A percentile compares a stretch with the other conserved stretches of the same genome.
These are phyloP conservation scores for Achroia grisella DNA, from an alignment of 1,140 invertebrate genomes.

Conservation along the genomic window DNA sequence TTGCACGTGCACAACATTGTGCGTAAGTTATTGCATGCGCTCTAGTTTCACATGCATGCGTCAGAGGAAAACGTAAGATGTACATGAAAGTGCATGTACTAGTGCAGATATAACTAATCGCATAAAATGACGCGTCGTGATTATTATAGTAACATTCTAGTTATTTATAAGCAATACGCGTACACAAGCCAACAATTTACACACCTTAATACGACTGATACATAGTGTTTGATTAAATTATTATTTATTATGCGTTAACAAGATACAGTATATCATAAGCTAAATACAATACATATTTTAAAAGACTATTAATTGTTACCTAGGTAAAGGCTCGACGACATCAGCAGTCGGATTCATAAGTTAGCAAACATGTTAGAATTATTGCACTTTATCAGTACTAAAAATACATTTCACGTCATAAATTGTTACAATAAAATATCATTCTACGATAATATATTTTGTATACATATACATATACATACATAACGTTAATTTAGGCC, in stretches of 20 bases:
- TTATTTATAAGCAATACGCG: conserved; percentile 35
- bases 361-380: conserved; percentile 35
- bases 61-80: no score
- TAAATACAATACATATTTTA: conserved; percentile 26
- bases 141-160: neutral
- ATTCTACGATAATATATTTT: conserved; percentile 10
- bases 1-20: no score
- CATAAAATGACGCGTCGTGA: neutral
- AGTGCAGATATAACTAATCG: no score
- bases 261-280: conserved; percentile 51
- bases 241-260: conserved; percentile 68
- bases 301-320: conserved; percentile 28
- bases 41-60: no score
- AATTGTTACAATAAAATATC: conserved; percentile 11
- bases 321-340: conserved; percentile 40
- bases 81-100: no score
- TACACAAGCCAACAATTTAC: conserved; percentile 58
- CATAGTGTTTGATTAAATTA: conserved; percentile 39
- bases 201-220: conserved; percentile 34
- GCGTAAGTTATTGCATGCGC: no score
- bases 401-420: conserved; percentile 27
- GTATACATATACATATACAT: conserved; percentile 10
- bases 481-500: conserved; percentile 21
- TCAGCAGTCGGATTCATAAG: conserved; percentile 43
- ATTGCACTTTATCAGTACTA: conserved; percentile 46